Percentiles rank a stretch among this genome's conserved stretches.
Conservation (phyloP, 2,113 vertebrate species). For the Athene cunicularia region DNA sequence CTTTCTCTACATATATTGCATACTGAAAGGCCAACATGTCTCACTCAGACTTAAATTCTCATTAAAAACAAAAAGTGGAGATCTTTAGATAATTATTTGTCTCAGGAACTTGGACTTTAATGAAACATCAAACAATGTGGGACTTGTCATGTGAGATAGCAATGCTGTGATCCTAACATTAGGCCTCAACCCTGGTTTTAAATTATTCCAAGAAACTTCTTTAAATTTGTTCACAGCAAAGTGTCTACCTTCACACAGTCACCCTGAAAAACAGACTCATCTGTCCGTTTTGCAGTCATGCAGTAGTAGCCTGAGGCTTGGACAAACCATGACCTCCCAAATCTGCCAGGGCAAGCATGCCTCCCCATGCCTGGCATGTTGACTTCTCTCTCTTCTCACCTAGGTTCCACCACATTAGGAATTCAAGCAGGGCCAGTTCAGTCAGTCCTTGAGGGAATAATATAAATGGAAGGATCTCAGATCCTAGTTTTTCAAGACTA, state of each 20-base stretch:
- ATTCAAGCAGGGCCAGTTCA: constrained; percentile 19
- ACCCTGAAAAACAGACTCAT: background rate
- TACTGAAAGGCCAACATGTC: background rate
- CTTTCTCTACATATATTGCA: background rate
- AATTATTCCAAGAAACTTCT: background rate
- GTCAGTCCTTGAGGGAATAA: background rate
- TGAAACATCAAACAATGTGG: background rate
- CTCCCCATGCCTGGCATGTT: background rate
- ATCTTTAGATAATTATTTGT: background rate
- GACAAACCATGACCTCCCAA: background rate
- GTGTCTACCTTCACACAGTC: background rate
- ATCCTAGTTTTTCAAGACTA: background rate
- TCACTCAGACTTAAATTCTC: background rate
- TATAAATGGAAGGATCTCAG: background rate
- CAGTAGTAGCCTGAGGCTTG: background rate
- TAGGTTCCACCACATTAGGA: background rate
- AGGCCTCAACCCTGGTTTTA: background rate
- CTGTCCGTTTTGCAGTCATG: background rate
- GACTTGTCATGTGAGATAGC: background rate
- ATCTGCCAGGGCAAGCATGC: background rate
- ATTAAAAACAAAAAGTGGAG: background rate
- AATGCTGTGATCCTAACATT: background rate
- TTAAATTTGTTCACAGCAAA: background rate
- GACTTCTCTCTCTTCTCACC: background rate
- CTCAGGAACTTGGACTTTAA: background rate